Evolutionary conservation across 2,113 vertebrate species (phyloP).

Genomic region (Bungarus multicinctus): DNA sequence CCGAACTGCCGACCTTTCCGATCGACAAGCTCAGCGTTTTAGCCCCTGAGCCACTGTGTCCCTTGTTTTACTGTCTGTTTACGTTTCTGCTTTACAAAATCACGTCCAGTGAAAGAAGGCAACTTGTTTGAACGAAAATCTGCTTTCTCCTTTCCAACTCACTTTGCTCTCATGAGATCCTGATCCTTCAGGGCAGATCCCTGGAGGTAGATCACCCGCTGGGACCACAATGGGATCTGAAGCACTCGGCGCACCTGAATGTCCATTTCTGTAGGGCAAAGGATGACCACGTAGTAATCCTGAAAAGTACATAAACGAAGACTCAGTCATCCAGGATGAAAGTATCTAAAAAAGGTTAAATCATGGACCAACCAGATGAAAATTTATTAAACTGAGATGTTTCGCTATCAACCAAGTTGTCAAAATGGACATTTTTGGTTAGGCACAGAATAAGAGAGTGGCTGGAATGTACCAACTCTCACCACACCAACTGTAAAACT

Average conservation of each 20-base stretch:
- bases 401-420: no score
- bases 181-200: constrained; percentile 96
- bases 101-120: neutral
- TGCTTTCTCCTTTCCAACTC: constrained; percentile 43
- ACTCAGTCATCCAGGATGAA: neutral
- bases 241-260: constrained; percentile 91
- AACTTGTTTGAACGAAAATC: accelerated
- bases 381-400: neutral
- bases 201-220: constrained; percentile 95
- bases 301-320: constrained; percentile 51
- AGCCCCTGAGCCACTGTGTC: no score
- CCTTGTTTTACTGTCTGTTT: no score
- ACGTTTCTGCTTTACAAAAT: neutral
- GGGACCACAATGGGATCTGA: constrained; percentile 96
- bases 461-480: no score
- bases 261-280: constrained; percentile 94
- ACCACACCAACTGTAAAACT: no score
- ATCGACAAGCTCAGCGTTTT: no score
- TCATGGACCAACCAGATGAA: neutral
- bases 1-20: no score
- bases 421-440: no score
- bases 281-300: constrained; percentile 98
- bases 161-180: constrained; percentile 96
- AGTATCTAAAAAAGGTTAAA: neutral
- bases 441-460: no score